Percentiles rank a stretch among this genome's conserved stretches.
phyloP scores from a whole-genome alignment of 2,797 vertebrate genomes.

The Falco biarmicus region DNA sequence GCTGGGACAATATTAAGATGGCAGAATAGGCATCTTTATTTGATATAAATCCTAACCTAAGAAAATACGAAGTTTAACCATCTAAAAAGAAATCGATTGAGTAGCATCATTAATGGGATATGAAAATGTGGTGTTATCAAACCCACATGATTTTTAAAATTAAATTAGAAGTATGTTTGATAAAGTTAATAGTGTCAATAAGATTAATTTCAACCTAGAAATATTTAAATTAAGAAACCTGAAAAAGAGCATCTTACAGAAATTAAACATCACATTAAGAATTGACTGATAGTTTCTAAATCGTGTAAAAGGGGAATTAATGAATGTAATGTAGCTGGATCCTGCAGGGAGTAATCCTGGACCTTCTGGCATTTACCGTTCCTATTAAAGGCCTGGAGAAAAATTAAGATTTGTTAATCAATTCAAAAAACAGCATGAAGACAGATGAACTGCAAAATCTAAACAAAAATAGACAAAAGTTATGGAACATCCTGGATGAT shows the following conservation, averaged over 20 bases:
- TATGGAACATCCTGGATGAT: background rate
- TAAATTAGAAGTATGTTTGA: background rate
- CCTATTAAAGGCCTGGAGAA: background rate
- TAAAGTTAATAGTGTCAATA: background rate
- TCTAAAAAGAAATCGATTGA: background rate
- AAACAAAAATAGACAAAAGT: background rate
- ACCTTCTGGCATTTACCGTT: background rate
- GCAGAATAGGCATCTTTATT: background rate
- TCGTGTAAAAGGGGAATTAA: background rate
- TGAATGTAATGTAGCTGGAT: background rate
- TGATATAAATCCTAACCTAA: background rate
- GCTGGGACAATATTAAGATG: background rate
- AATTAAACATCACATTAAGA: background rate
- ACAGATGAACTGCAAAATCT: background rate
- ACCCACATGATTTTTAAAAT: background rate
- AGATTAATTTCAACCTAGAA: background rate
- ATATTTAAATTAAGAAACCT: background rate
- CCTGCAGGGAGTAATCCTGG: background rate
- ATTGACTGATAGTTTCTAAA: background rate
- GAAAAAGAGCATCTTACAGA: background rate
- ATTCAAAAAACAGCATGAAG: background rate
- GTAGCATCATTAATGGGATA: background rate
- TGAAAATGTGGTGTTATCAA: background rate
- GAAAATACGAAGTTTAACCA: background rate
- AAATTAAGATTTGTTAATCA: background rate